Evolutionary conservation across 2,888 invertebrate species (phyloP).

Genomic region (Agonopterix arenella): DNA sequence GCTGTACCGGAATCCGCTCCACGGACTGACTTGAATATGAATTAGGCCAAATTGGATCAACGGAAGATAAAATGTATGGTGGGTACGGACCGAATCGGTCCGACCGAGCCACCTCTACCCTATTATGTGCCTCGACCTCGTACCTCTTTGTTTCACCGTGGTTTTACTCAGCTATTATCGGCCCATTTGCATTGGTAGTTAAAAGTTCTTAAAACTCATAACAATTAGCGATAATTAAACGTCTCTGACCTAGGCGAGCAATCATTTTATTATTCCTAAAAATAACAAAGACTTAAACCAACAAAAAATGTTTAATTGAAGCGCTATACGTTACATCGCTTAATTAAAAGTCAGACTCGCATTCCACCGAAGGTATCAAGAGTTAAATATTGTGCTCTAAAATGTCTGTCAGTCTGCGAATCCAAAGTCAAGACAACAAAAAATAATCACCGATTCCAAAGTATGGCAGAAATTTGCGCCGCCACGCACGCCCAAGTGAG

Average conservation of each 20-base stretch:
- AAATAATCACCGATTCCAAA: slow-evolving; percentile 73
- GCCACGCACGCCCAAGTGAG: slow-evolving; percentile 75
- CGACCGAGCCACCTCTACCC: not conserved
- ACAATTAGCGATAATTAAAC: too few species aligned
- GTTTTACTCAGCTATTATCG: too few species aligned
- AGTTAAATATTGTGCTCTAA: slow-evolving; percentile 53
- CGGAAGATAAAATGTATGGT: slow-evolving; percentile 45
- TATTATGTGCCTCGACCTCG: too few species aligned
- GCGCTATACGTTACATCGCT: slow-evolving; percentile 18
- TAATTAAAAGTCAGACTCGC: slow-evolving; percentile 46
- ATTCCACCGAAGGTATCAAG: slow-evolving; percentile 41
- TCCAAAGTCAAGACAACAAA: slow-evolving; percentile 65
- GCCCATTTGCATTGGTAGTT: too few species aligned
- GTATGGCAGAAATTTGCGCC: slow-evolving; percentile 75
- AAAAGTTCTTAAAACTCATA: too few species aligned
- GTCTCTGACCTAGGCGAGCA: too few species aligned
- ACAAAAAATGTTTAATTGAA: not conserved
- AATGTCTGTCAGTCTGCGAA: slow-evolving; percentile 66
- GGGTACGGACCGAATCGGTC: too few species aligned
- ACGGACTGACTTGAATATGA: slow-evolving; percentile 63
- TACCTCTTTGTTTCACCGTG: too few species aligned
- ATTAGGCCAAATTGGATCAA: slow-evolving; percentile 68
- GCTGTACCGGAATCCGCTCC: slow-evolving; percentile 53
- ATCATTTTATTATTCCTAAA: too few species aligned
- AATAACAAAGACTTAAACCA: too few species aligned